Evolutionary conservation across 2,888 invertebrate species (phyloP).

Genomic region (Clitarchus hookeri): DNA sequence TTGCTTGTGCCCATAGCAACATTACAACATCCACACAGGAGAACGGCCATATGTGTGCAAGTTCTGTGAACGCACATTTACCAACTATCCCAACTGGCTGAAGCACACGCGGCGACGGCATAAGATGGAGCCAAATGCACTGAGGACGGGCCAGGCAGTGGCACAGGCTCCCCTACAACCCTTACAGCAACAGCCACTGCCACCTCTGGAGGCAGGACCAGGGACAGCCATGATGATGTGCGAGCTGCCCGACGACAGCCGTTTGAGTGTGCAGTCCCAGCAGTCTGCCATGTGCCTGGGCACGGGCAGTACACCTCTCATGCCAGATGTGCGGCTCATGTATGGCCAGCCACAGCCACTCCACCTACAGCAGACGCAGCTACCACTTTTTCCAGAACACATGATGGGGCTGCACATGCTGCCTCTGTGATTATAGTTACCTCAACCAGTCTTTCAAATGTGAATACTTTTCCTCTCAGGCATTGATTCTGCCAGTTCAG

Average conservation of each 20-base stretch:
- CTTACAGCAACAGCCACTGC: background rate
- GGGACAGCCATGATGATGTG: background rate
- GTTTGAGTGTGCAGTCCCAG: conserved; percentile 2
- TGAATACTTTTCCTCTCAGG: too few species aligned
- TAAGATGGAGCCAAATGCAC: conserved; percentile 47
- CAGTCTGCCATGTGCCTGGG: conserved; percentile 7
- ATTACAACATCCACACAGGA: conserved; percentile 63
- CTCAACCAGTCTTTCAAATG: too few species aligned
- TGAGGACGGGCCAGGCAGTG: conserved; percentile 15
- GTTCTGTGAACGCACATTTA: conserved; percentile 61
- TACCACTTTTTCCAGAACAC: background rate
- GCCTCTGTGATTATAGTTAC: background rate
- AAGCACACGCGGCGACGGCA: conserved; percentile 64
- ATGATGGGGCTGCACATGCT: background rate
- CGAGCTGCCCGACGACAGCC: background rate
- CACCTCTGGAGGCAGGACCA: background rate
- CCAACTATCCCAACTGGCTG: conserved; percentile 62
- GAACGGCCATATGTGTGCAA: conserved; percentile 61
- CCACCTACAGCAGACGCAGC: too few species aligned
- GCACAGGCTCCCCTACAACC: background rate
- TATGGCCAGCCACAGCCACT: background rate
- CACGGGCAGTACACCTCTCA: background rate
- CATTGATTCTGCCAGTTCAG: too few species aligned
- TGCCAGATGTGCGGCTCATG: background rate
- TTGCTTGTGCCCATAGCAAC: conserved; percentile 55